phyloP scores from a whole-genome alignment of 2,797 vertebrate species.

The Enteromius anoplus region DNA sequence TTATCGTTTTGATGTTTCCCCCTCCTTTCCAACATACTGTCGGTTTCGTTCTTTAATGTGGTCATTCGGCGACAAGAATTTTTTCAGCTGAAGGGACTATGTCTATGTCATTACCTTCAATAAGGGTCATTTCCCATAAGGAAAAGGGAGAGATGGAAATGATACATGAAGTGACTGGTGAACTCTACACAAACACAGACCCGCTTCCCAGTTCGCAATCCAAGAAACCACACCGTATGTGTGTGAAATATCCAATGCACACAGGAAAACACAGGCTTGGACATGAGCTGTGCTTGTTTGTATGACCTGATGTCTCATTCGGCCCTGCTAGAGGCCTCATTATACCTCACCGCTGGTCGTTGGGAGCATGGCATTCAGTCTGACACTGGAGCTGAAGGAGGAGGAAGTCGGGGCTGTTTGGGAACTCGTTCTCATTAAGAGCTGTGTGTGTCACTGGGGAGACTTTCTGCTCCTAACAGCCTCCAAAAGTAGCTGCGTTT shows the following conservation, averaged over 20 bases:
- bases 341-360: slow-evolving; percentile 40
- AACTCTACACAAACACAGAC: slow-evolving; percentile 11
- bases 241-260: slow-evolving; percentile 10
- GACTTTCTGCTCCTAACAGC: slow-evolving; percentile 39
- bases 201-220: neutral
- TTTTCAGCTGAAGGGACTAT: slow-evolving; percentile 49
- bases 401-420: slow-evolving; percentile 38
- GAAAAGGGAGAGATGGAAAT: slow-evolving; percentile 24
- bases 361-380: slow-evolving; percentile 48
- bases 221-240: neutral
- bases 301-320: slow-evolving; percentile 47
- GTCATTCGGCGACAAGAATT: slow-evolving; percentile 49
- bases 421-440: slow-evolving; percentile 58
- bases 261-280: slow-evolving; percentile 17
- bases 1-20: slow-evolving; percentile 53
- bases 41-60: slow-evolving; percentile 55
- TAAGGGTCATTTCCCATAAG: slow-evolving; percentile 54
- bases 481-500: slow-evolving; percentile 40
- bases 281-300: slow-evolving; percentile 51
- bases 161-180: slow-evolving; percentile 27
- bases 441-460: slow-evolving; percentile 44
- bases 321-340: slow-evolving; percentile 53
- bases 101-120: slow-evolving; percentile 57
- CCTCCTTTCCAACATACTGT: slow-evolving; percentile 39
- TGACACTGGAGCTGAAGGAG: slow-evolving; percentile 36